Base-by-base conservation (phyloP, 1,140 invertebrate species). In the Pantala flavescens region DNA sequence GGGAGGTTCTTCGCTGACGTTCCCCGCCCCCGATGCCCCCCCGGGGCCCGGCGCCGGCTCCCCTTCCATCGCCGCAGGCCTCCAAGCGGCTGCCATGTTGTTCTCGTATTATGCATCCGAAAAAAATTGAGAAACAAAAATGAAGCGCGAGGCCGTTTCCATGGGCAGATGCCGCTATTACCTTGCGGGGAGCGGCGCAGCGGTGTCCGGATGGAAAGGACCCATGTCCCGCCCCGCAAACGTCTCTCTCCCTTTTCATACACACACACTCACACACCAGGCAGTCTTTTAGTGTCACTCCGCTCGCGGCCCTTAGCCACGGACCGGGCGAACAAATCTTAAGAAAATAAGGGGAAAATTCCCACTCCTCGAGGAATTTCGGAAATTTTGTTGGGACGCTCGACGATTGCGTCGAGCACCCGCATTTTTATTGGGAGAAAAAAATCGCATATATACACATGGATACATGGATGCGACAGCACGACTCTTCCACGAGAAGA, bases 401-500 rank as follows among this genome's bases (percentile, higher is more conserved):
- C 28, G 28, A 36, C 28, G 9, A 2, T 9, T 5, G 2, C 28
- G 9, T 36, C 28, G 9, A 36, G 28, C 9, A 36, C 28, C 28
- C 28, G 9, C 9, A 36, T 36, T 36, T 36, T 36, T 36, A 2
- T 36, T 36, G 28, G 28, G 3, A 36, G 72, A 73, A 36, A 23
- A 73, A 73, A 43, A 36, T 42, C 3, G 28, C 14, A 73, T 73
- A 73, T 73, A 73, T 73, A 73, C 24, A 73, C 24, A 73, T 73
- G 24, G 11, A 73, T 73, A 73, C 28, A 73, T 73, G 42, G 11
- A 73, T 73, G 14, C 49, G 5, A 63, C n/a, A 63, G 49, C 3
- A 63, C 28, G 28, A 36, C n/a, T 21, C 49, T 63, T 63, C 49
- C 5, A 63, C 49, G 49, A 14, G 49, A 19, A 28, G 19, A 23